Evolutionary conservation across 35 echinoderm and acorn worm genomes (phyloP), one percentile per base, ranked within the genome.

Genomic region (Heliocidaris erythrogramma): DNA sequence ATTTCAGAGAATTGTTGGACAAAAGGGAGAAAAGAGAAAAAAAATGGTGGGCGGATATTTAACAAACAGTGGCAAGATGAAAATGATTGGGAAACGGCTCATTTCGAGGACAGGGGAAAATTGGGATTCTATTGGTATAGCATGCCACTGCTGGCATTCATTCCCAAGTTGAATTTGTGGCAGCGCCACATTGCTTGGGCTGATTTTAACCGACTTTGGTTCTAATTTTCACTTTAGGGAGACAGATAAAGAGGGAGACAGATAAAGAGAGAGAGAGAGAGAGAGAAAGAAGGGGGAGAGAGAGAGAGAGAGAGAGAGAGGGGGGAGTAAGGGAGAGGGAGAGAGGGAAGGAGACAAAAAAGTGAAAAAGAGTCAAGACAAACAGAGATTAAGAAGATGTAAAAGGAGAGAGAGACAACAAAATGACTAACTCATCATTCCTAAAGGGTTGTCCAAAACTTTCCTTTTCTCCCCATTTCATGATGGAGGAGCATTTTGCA

Each of bases 21-120:
- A 78, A 78, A 87, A 89, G 29, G 87, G 87, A 89, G 10, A 32
- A 78, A 89, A 89, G 30, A 89, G 2, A 89, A 13, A 48, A 12
- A 89, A 89, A 35, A 89, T 21, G 21, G 65, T n/a, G 31, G 30
- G 47, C 31, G 87, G 47, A 18, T 9, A 89, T 9, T 29, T 30
- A 16, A 30, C 87, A 47, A 78, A 48, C 87, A 89, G 87, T 89
- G 47, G 87, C 31, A 32, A 48, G 31, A 89, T 89, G 87, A 89
- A 89, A 89, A 89, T 89, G 87, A 89, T 89, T 89, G 87, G 47
- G 87, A 89, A 89, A 89, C 47, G 87, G 87, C 87, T 89, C 87
- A 89, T 89, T 89, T 89, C 31, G 87, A 89, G 87, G 87, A 89
- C 87, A 47, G 32, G 87, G 9, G 31, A 32, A 89, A 89, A 89